phyloP scores from a whole-genome alignment of 2,113 vertebrate genomes.

The Microcebus jonahi region DNA sequence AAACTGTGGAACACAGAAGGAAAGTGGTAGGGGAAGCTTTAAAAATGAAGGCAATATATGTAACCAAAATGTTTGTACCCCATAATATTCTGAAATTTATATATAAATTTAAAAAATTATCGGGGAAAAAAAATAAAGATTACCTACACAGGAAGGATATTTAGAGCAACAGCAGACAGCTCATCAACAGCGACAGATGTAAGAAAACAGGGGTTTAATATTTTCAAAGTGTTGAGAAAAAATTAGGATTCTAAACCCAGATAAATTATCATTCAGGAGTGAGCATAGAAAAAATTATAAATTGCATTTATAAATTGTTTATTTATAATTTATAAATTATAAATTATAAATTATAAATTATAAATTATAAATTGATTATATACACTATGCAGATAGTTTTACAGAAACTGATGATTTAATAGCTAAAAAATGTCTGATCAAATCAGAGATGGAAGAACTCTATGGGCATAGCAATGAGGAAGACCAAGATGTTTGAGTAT shows the following conservation, averaged over 20 bases:
- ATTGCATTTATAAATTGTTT: too few relatives aligned
- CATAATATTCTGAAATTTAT: too few relatives aligned
- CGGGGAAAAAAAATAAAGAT: neutral
- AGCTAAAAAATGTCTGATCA: neutral
- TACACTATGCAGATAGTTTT: neutral
- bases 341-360: too few relatives aligned
- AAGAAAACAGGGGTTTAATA: neutral
- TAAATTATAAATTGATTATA: too few relatives aligned
- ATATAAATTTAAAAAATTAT: neutral
- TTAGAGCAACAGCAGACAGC: neutral
- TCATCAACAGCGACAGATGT: neutral
- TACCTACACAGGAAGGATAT: neutral
- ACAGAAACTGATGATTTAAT: neutral
- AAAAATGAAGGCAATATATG: neutral
- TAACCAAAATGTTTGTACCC: too few relatives aligned
- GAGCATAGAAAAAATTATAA: neutral
- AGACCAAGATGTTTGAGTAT: conserved; percentile 89
- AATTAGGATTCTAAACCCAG: neutral
- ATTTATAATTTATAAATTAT: too few relatives aligned
- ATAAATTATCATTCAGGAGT: neutral
- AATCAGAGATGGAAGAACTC: conserved; percentile 85
- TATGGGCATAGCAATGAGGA: conserved; percentile 90
- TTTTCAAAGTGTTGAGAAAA: neutral
- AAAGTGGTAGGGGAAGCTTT: neutral
- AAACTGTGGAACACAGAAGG: neutral